Evolutionary conservation across 2,888 invertebrate genomes (phyloP).

Genomic region (Zootermopsis nevadensis): DNA sequence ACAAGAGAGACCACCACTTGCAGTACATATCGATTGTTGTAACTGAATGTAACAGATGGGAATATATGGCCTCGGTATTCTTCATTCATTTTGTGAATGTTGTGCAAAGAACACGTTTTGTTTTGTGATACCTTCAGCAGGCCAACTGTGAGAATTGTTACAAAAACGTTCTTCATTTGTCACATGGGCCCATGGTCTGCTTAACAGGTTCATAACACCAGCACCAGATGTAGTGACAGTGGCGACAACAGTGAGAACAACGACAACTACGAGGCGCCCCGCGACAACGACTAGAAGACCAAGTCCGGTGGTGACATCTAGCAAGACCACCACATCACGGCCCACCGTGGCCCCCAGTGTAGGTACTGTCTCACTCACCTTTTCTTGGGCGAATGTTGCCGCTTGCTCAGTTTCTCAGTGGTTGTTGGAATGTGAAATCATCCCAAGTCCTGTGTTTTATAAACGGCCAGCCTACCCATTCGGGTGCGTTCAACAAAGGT

Average conservation of each 20-base stretch:
- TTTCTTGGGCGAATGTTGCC: background rate
- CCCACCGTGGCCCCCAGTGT: slow-evolving; percentile 59
- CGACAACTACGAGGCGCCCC: slow-evolving; percentile 58
- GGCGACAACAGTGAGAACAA: slow-evolving; percentile 59
- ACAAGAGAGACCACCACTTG: no score
- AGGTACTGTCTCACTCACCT: background rate
- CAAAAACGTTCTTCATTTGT: no score
- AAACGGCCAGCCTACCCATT: background rate
- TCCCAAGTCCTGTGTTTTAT: background rate
- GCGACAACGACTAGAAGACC: slow-evolving; percentile 56
- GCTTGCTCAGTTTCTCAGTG: background rate
- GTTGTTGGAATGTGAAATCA: no score
- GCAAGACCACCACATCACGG: slow-evolving; percentile 57
- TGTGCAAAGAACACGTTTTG: no score
- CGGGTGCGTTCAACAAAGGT: no score
- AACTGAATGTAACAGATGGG: no score
- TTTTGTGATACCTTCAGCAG: no score
- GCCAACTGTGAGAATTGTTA: no score
- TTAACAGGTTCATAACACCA: slow-evolving; percentile 11
- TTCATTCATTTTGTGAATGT: no score
- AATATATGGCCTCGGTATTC: no score
- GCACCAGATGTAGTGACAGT: background rate
- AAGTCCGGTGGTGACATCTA: background rate
- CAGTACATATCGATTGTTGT: no score
- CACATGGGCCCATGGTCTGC: no score